A percentile compares a stretch with the other conserved stretches of the same genome.
Evolutionary conservation across 2,797 vertebrate species (phyloP).

Genomic region (Zenarchopterus dispar): DNA sequence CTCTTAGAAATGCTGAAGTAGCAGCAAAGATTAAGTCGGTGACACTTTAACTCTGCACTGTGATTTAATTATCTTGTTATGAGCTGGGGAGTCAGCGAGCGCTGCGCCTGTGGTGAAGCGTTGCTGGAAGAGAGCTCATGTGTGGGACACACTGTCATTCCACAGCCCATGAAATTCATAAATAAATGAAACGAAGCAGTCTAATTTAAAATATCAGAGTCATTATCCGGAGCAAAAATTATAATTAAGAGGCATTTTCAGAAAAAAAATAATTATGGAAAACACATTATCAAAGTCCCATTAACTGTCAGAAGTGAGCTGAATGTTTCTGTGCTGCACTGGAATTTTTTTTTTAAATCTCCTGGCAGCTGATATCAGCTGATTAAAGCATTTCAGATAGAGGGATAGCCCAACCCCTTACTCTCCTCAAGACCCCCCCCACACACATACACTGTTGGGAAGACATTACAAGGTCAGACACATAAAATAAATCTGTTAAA

Average conservation of each 20-base stretch:
- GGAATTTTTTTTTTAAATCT: slow-evolving; percentile 34
- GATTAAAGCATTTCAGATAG: slow-evolving; percentile 44
- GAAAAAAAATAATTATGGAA: slow-evolving; percentile 30
- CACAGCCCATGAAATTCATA: slow-evolving; percentile 34
- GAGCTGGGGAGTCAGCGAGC: slow-evolving; percentile 11
- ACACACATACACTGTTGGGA: slow-evolving; percentile 22
- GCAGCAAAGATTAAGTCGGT: too few relatives aligned
- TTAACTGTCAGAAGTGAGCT: slow-evolving; percentile 24
- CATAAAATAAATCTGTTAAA: slow-evolving; percentile 67
- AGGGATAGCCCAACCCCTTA: slow-evolving; percentile 2
- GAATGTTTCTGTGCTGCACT: slow-evolving; percentile 32
- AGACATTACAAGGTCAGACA: slow-evolving; percentile 68
- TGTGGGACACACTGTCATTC: slow-evolving; percentile 15
- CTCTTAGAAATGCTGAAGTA: too few relatives aligned
- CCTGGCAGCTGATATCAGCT: slow-evolving; percentile 30
- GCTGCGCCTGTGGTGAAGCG: slow-evolving; percentile 22
- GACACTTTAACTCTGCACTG: too few relatives aligned
- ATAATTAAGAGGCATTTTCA: slow-evolving; percentile 62
- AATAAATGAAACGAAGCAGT: slow-evolving; percentile 56
- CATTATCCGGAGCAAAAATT: slow-evolving; percentile 62
- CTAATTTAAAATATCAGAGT: slow-evolving; percentile 68
- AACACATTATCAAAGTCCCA: slow-evolving; percentile 31
- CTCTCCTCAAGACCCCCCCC: too few relatives aligned
- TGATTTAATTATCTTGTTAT: slow-evolving; percentile 33
- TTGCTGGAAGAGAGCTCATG: not conserved